Base-by-base conservation (phyloP, 2,888 invertebrate species). In the Blastobasis lacticolella region DNA sequence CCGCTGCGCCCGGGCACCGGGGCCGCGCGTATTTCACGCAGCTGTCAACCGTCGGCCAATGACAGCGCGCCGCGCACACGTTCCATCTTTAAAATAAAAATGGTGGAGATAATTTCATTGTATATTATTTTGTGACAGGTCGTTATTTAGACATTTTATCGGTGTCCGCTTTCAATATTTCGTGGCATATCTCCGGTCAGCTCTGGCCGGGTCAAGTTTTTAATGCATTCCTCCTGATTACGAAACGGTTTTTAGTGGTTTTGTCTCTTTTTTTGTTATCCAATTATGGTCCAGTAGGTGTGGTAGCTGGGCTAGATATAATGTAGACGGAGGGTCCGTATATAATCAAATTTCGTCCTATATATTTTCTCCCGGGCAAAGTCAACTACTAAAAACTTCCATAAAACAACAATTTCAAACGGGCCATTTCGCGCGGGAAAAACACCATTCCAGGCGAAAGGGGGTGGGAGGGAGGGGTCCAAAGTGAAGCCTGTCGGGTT, bases 331-430 rank as follows among this genome's bases (percentile, higher is more conserved):
- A 23, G 23, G 37, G 42, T 53, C 49, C 43, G 48, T 67, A 70
- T 63, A 73, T 74, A 80, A 76, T 81, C 77, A 84, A 82, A 75
- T 73, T 69, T 69, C 64, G 70, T 75, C 76, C 76, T 81, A 83
- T 83, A 78, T 78, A 82, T 81, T 83, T 81, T 79, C 78, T 75
- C 78, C 73, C 73, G 73, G 66, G 78, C 78, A 77, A 86, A 87
- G 86, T 88, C 86, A 86, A 88, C 87, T 87, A 85, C 75, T 88
- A 87, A 88, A 88, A 88, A 87, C 78, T 88, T 78, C 85, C 87
- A 87, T 88, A 88, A 88, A 88, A 88, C 85, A 87, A 86, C 88
- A 86, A 88, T 88, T 88, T 88, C 76, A 81, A 88, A 85, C 80
- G 82, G 82, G 85, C 88, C 83, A 87, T 88, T 88, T 85, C 82